Conservation (phyloP, 1,140 invertebrate genomes). For the Dolichoris vasculosae region DNA sequence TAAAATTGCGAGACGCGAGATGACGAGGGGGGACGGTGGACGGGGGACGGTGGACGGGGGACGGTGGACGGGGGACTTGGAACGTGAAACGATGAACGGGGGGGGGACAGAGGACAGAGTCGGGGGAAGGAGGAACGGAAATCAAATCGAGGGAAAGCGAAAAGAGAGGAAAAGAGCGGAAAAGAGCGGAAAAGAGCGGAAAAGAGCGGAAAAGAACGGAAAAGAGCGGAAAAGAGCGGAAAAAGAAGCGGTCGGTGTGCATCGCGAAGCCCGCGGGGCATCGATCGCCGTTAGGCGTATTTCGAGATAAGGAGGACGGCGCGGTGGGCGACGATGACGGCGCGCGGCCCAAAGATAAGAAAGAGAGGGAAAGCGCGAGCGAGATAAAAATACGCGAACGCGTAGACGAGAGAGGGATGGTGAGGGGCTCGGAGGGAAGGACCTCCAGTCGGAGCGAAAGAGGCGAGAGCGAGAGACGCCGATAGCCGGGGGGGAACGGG, state of each 20-base stretch:
- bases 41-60: too few species aligned
- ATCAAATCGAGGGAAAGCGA: slow-evolving; percentile 22
- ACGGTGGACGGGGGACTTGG: too few species aligned
- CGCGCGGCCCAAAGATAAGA: background rate
- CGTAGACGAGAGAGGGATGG: background rate
- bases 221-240: background rate
- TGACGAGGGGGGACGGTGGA: background rate
- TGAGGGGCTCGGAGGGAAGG: background rate
- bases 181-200: background rate
- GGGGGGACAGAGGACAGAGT: too few species aligned
- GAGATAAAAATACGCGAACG: slow-evolving; percentile 21
- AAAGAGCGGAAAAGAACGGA: background rate
- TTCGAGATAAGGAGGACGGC: background rate
- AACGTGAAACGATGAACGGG: too few species aligned
- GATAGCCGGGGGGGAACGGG: slow-evolving; percentile 24
- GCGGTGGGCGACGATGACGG: background rate
- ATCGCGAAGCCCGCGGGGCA: background rate
- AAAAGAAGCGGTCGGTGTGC: background rate
- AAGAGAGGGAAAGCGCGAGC: slow-evolving; percentile 37
- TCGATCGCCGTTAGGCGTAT: slow-evolving; percentile 19
- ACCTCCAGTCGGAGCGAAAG: slow-evolving; percentile 1
- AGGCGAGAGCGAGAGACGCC: background rate
- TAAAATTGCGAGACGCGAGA: background rate
- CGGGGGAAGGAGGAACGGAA: background rate
- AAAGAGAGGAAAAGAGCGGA: background rate